A percentile compares a stretch with the other conserved stretches of the same genome.
phyloP scores from a whole-genome alignment of 2,797 vertebrate genomes.

The Intellagama lesueurii region DNA sequence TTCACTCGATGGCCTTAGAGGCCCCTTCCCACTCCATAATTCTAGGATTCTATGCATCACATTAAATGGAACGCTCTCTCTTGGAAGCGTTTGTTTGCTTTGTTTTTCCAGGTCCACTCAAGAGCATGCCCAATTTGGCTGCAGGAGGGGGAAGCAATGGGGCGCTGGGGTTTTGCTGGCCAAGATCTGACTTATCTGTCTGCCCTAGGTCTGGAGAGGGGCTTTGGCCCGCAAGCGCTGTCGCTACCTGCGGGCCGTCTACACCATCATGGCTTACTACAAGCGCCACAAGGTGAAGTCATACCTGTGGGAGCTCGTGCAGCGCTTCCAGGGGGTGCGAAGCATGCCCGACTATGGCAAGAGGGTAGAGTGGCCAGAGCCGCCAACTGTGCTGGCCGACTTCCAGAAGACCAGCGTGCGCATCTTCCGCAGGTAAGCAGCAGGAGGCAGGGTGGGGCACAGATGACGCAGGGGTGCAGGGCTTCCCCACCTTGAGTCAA shows the following conservation, averaged over 20 bases:
- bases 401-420: conserved; percentile 86
- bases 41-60: too few species aligned
- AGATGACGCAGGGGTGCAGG: too few species aligned
- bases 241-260: conserved; percentile 82
- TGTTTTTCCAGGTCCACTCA: too few species aligned
- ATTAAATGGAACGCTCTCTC: too few species aligned
- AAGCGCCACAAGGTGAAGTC: conserved; percentile 89
- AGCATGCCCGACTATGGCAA: conserved; percentile 85
- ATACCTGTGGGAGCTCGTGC: conserved; percentile 87
- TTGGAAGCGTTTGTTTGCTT: too few species aligned
- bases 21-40: too few species aligned
- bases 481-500: too few species aligned
- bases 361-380: conserved; percentile 84
- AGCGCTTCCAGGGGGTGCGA: conserved; percentile 82
- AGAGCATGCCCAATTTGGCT: too few species aligned
- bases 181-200: fast-evolving
- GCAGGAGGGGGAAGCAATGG: too few species aligned
- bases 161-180: fast-evolving
- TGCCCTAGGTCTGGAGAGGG: conserved; percentile 87
- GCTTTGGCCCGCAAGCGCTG: conserved; percentile 86
- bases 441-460: neutral
- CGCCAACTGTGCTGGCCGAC: conserved; percentile 81
- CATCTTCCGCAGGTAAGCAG: conserved; percentile 86
- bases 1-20: too few species aligned
- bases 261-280: conserved; percentile 88